phyloP scores from a whole-genome alignment of 1,140 invertebrate species.

The Galleria mellonella region DNA sequence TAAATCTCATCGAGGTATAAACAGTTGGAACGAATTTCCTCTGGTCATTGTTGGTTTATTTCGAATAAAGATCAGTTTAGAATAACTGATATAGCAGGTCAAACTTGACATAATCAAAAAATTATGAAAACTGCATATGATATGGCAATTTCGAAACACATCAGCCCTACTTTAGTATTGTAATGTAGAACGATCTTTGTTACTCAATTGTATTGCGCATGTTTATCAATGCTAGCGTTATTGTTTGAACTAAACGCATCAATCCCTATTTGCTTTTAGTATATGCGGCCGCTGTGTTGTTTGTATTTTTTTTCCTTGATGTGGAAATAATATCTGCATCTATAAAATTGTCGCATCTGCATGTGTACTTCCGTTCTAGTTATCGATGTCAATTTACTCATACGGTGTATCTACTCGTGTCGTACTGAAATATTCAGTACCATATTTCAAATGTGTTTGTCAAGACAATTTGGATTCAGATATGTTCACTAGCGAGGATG shows the following conservation, averaged over 20 bases:
- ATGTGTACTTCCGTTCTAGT: conserved; percentile 24
- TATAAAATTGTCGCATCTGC: not conserved
- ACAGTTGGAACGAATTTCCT: conserved; percentile 10
- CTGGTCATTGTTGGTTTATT: no score
- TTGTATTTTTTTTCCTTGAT: no score
- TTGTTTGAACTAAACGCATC: no score
- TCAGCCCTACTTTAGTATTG: conserved; percentile 12
- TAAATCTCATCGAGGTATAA: conserved; percentile 34
- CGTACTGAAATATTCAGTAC: conserved; percentile 4
- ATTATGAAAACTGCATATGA: not conserved
- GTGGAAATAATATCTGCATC: not conserved
- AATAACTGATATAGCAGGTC: no score
- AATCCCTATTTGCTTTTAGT: no score
- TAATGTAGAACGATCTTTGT: conserved; percentile 8
- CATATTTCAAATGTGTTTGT: not conserved
- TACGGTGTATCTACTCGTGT: conserved; percentile 24
- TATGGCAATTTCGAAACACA: not conserved
- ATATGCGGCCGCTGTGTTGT: no score
- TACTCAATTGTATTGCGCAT: not conserved
- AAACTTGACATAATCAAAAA: not conserved
- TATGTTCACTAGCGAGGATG: not conserved
- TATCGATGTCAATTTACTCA: conserved; percentile 34
- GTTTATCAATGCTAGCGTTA: no score
- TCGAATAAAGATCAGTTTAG: no score
- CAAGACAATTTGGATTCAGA: not conserved